Evolutionary conservation across 1,140 invertebrate species (phyloP), one percentile per base, ranked within the genome.

Genomic region (Tetranychus cinnabarinus): DNA sequence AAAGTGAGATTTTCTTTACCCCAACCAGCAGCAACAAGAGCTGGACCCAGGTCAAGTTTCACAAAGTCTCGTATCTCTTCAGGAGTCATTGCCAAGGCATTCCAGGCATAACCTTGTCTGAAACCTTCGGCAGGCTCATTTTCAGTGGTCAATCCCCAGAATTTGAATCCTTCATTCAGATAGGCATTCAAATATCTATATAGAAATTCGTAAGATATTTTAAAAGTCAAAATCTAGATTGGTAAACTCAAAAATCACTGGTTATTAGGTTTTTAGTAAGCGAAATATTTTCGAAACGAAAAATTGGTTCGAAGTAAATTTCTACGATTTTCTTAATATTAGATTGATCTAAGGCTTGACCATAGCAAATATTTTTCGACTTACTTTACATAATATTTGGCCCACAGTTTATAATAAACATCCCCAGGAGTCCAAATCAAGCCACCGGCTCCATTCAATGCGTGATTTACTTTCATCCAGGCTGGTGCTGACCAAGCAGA

Each of bases 391-490:
- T 86, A 79, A 68, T 92, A 92, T 66, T 88, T 74, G 0, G 85
- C 23, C 23, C 23, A 23, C 23, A 23, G 23, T 23, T 23, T 23
- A 23, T 23, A 23, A 23, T 23, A 23, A n/a, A 36, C 31, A 1
- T 37, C 58, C 23, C 37, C 46, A 3, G 50, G 45, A 45, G 61
- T 45, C 5, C 62, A 58, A 36, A 23, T 54, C 12, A 63, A 39
- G 34, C 12, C n/a, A n/a, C 62, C 62, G 8, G 33, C 23, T n/a
- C n/a, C 34, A 54, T 37, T 50, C 4, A 61, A 12, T 5, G 81
- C 74, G 66, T 84, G 87, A 0, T 80, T 83, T 73, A 95, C 96
- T 89, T 95, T 95, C 34, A 55, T 55, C 89, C 89, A 96, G 5
- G 75, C 72, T 0, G 91, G 91, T 0, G 89, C 78, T 58, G 82